Conservation (phyloP, 2,113 vertebrate genomes). For the human region GRCh38 chr20:47757501-47758000, state of each 20-base stretch:
- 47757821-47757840: neutral
- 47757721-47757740: neutral
- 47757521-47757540: neutral
- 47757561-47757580: neutral
- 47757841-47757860: fast-evolving
- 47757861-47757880: fast-evolving
- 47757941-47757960: neutral
- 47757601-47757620: neutral
- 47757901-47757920: neutral
- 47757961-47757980: fast-evolving
- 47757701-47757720: neutral
- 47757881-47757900: neutral
- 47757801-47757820: neutral
- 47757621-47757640: neutral
- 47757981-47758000: fast-evolving
- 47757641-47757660: neutral
- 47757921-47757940: neutral
- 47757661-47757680: neutral
- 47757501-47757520: neutral
- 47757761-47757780: fast-evolving
- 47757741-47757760: neutral
- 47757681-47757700: neutral
- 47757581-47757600: neutral
- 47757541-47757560: neutral
- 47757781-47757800: neutral